Base-by-base conservation (phyloP, 2,888 invertebrate species). In the Drosophila lacicola region DNA sequence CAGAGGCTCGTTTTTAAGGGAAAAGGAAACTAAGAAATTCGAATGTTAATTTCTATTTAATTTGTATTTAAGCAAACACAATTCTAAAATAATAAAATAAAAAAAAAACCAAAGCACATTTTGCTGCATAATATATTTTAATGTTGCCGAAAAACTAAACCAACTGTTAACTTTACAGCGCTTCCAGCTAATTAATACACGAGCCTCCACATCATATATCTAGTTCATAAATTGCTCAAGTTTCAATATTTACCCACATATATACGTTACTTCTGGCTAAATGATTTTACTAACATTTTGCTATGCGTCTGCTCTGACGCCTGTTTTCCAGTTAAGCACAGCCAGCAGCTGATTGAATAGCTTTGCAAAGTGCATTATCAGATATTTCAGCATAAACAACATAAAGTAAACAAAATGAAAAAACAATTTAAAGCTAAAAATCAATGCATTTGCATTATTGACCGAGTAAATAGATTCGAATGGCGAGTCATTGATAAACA, bases 401-500 rank as follows among this genome's bases (percentile, higher is more conserved):
- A 42, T 53, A 45, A 25, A 41, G n/a, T 14, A 13, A 56, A 9
- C 0, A 17, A 39, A 41, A 56, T 41, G 47, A 34, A 53, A 57
- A 53, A 57, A 29, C 25, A 29, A 57, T 68, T 58, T 53, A 13
- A 29, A 54, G 39, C 25, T 39, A 39, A 65, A 29, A 46, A 41
- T 51, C 51, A 4, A 17, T 46, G 61, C 37, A 61, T 21, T 55
- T 47, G 60, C 51, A 25, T 67, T 71, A 61, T 79, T 77, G 78
- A 74, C 51, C 41, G 57, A 49, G 47, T 29, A 71, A 81, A 82
- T 49, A 74, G 66, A 68, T 57, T 34, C 60, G 54, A 72, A 75
- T 69, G 73, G 66, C 64, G 50, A 55, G 44, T 74, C 73, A 77
- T 45, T 17, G 54, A 71, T 62, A 65, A 74, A 76, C 79, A 82